phyloP scores from a whole-genome alignment of 35 echinoderm and acorn worm genomes.

The Stichopus chloronotus region DNA sequence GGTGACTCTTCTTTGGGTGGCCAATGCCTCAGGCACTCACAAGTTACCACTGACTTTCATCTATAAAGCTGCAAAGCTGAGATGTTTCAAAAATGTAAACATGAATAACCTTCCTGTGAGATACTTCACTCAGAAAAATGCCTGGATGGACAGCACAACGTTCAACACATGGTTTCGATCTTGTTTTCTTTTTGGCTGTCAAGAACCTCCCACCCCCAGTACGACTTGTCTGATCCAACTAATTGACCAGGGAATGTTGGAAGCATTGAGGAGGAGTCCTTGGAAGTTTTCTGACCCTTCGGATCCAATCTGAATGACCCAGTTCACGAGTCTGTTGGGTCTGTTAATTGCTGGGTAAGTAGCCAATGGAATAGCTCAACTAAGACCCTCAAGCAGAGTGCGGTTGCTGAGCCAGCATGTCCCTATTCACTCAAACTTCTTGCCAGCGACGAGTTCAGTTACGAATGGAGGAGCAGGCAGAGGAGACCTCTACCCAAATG shows the following conservation, averaged over 20 bases:
- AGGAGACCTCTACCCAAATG: no score
- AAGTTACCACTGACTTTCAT: slow-evolving; percentile 17
- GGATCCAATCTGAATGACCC: no score
- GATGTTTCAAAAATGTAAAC: slow-evolving; percentile 35
- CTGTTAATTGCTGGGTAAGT: no score
- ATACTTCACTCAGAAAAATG: slow-evolving; percentile 39
- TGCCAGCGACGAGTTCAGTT: no score
- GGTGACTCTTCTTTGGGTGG: not conserved
- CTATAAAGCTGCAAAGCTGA: not conserved
- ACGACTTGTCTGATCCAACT: slow-evolving; percentile 29
- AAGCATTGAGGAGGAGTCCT: slow-evolving; percentile 5
- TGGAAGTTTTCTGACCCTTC: not conserved
- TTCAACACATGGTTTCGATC: slow-evolving; percentile 31
- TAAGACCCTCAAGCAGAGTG: no score
- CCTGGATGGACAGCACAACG: slow-evolving; percentile 21
- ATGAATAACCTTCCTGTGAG: slow-evolving; percentile 30
- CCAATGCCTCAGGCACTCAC: slow-evolving; percentile 25
- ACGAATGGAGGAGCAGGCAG: no score
- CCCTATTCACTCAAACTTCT: no score
- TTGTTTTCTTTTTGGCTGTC: not conserved
- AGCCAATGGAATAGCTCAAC: no score
- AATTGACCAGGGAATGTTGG: slow-evolving; percentile 36
- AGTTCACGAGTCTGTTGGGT: no score
- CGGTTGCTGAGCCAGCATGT: no score
- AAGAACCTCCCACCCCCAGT: slow-evolving; percentile 9